phyloP scores from a whole-genome alignment of 1,140 invertebrate genomes.

The Acromyrmex charruanus region DNA sequence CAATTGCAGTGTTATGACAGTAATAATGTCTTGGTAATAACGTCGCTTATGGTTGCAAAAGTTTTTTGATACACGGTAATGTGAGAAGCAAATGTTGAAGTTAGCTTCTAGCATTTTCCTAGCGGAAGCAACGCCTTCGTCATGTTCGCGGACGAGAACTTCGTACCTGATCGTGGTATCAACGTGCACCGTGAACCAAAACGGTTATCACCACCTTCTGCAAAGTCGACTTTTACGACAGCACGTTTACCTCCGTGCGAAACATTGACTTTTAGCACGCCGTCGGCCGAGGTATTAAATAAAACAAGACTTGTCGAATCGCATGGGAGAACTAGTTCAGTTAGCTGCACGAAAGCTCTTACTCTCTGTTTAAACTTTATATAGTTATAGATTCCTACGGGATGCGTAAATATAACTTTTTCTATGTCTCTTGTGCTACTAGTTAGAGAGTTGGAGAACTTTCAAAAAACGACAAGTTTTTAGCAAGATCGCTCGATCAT shows the following conservation, averaged over 20 bases:
- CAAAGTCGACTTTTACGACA: constrained; percentile 45
- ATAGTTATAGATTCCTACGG: constrained; percentile 12
- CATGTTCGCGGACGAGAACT: constrained; percentile 9
- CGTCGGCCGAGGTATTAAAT: constrained; percentile 25
- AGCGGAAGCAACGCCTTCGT: not conserved
- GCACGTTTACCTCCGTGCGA: not conserved
- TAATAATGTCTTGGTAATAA: not conserved
- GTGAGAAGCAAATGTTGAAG: not conserved
- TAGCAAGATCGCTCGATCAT: not conserved
- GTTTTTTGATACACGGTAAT: constrained; percentile 10
- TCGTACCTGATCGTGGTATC: constrained; percentile 8
- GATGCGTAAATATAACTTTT: constrained; percentile 49
- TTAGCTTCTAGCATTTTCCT: not conserved
- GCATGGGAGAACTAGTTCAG: constrained; percentile 20
- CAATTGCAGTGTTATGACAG: not conserved
- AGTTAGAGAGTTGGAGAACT: constrained; percentile 15
- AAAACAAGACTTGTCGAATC: constrained; percentile 37
- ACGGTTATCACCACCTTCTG: constrained; percentile 32
- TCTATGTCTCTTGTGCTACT: not conserved
- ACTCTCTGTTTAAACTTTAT: constrained; percentile 32
- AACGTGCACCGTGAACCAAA: constrained; percentile 23
- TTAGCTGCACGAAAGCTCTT: constrained; percentile 2
- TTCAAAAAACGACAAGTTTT: not conserved
- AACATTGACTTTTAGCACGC: constrained; percentile 40
- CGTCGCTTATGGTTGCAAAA: not conserved